Percentiles rank a stretch among this genome's conserved stretches.
phyloP scores from a whole-genome alignment of 2,113 vertebrate genomes.

The Ovibos moschatus region DNA sequence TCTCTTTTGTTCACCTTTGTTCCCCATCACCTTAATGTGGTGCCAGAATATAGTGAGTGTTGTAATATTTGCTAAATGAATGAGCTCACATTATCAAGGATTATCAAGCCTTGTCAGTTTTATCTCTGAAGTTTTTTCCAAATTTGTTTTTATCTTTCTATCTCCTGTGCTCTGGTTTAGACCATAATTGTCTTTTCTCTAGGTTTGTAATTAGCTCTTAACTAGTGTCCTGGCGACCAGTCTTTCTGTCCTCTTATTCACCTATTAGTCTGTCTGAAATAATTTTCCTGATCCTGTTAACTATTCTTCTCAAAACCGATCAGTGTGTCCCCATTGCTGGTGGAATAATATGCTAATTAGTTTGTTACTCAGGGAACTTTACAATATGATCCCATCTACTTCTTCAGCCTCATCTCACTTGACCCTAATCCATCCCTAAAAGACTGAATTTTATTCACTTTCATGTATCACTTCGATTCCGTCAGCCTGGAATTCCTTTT shows the following conservation, averaged over 20 bases:
- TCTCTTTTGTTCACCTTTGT: background rate
- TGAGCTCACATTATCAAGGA: background rate
- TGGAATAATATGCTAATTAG: background rate
- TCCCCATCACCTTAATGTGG: background rate
- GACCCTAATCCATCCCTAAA: background rate
- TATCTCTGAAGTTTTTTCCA: background rate
- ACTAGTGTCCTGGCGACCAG: background rate
- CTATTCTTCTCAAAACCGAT: background rate
- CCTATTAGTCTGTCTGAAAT: background rate
- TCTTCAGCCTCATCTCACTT: background rate
- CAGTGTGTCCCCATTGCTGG: background rate
- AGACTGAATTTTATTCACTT: background rate
- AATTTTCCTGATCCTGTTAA: background rate
- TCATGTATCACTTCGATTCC: background rate
- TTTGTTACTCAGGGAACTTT: background rate
- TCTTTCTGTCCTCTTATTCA: background rate
- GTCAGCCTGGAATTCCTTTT: background rate
- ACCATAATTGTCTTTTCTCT: background rate
- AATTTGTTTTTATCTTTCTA: slow-evolving; percentile 19
- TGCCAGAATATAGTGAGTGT: background rate
- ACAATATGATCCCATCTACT: background rate
- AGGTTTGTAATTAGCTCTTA: background rate
- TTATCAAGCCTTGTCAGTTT: background rate
- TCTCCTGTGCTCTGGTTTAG: background rate
- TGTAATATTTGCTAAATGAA: background rate